A percentile compares a stretch with the other conserved stretches of the same genome.
Evolutionary conservation across 1,140 invertebrate genomes (phyloP).

Genomic region (Trigoniulus corallinus): DNA sequence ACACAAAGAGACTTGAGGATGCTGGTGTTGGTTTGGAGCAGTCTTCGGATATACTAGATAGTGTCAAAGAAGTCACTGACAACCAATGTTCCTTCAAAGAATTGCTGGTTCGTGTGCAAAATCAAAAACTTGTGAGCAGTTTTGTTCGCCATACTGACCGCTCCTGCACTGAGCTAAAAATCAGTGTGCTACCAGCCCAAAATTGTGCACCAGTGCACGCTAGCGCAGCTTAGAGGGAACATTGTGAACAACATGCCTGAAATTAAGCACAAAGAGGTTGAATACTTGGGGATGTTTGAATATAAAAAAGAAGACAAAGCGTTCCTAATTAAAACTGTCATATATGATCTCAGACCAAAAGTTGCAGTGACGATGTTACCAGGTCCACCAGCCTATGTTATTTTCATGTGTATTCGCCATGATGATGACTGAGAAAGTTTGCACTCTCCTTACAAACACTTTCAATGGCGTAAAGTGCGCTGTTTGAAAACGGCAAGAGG

Average conservation of each 20-base stretch:
- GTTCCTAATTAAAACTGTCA: constrained; percentile 58
- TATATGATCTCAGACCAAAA: constrained; percentile 65
- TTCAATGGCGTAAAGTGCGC: constrained; percentile 68
- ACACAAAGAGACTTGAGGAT: constrained; percentile 46
- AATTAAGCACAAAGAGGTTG: constrained; percentile 45
- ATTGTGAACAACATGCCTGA: constrained; percentile 23
- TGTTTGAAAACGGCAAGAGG: constrained; percentile 56
- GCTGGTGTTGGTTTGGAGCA: too few relatives aligned
- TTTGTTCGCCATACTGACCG: too few relatives aligned
- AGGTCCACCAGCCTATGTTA: constrained; percentile 77
- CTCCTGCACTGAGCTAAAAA: too few relatives aligned
- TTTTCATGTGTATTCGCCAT: constrained; percentile 93
- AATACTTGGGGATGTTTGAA: constrained; percentile 82
- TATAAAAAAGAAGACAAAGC: constrained; percentile 63
- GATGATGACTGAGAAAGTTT: constrained; percentile 75
- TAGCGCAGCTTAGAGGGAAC: too few relatives aligned
- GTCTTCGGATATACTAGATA: too few relatives aligned
- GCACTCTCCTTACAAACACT: constrained; percentile 53
- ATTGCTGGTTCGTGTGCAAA: too few relatives aligned
- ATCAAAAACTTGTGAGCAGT: too few relatives aligned
- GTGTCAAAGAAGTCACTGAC: constrained; percentile 17
- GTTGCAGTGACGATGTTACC: constrained; percentile 65
- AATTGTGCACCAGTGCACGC: too few relatives aligned
- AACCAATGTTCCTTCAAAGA: too few relatives aligned
- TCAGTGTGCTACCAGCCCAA: too few relatives aligned